Base-by-base conservation (phyloP, 2,797 vertebrate species). In the Tenualosa thibaudeaui region DNA sequence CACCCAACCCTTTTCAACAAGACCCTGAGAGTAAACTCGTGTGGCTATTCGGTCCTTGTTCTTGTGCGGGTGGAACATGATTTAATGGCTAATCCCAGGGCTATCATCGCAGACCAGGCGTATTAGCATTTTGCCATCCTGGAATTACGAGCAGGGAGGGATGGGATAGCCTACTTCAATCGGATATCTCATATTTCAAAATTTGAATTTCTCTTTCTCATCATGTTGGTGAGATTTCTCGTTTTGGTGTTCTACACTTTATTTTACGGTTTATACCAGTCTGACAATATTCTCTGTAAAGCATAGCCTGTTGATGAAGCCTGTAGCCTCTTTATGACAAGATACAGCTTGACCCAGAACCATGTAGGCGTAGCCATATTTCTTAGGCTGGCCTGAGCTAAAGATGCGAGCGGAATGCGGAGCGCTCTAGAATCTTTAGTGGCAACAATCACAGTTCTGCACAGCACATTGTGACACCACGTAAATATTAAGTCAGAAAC, bases 1-100 rank as follows among this genome's bases (percentile, higher is more conserved):
- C 81, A 43, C 85, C 82, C 84, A 50, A 60, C 75, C 81, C n/a
- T n/a, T 83, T 24, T 6, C 17, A 5, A 46, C 71, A 15, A 78
- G 19, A 78, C 19, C 71, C 37, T 78, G 71, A 78, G 40, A 78
- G 71, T 78, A 43, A 75, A 43, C 68, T 75, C 40, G 43, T 40
- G 43, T 78, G 43, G 71, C 71, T 19, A 78, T 78, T 78, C 17
- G 71, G 40, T 78, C 40, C 71, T 46, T 78, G 37, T 78, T 78
- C 26, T 3, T 22, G 68, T 24, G 5, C 54, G 43, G 83, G 86
- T n/a, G 83, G 86, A 87, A 83, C 82, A 84, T 62, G 86, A 81
- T 86, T 86, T 84, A 82, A 49, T 68, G 53, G 82, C 84, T 84
- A 87, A 87, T 84, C 83, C 50, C 78, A 26, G 83, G 84, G 71